Evolutionary conservation across 1,140 invertebrate species (phyloP).

Genomic region (Drosophila orena): DNA sequence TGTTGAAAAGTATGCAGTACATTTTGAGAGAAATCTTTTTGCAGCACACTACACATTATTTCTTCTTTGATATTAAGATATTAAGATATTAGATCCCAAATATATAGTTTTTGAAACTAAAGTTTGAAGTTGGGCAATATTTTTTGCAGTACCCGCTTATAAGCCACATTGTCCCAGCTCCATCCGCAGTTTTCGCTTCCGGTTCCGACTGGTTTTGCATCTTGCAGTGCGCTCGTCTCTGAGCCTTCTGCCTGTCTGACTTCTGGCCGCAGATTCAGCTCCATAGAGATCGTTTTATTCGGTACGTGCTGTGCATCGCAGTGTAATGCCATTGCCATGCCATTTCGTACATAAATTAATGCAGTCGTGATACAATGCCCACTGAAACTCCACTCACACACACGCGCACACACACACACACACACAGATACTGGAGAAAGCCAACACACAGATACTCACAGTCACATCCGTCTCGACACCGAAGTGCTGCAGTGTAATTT

Average conservation of each 20-base stretch:
- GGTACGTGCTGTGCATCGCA: slow-evolving; percentile 65
- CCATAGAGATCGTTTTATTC: slow-evolving; percentile 23
- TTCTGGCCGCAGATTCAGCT: slow-evolving; percentile 52
- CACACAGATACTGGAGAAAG: not conserved
- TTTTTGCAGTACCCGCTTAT: slow-evolving; percentile 4
- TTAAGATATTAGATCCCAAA: too few species aligned
- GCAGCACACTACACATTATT: too few species aligned
- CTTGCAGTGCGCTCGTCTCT: slow-evolving; percentile 28
- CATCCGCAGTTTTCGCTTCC: slow-evolving; percentile 50
- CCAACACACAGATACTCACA: slow-evolving; percentile 6
- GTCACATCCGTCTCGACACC: slow-evolving; percentile 33
- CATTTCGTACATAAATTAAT: slow-evolving; percentile 79
- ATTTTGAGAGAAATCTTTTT: too few species aligned
- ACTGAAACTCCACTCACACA: slow-evolving; percentile 32
- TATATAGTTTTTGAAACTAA: not conserved
- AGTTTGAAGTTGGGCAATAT: not conserved
- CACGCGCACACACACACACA: slow-evolving; percentile 20
- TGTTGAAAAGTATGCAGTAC: too few species aligned
- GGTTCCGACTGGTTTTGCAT: slow-evolving; percentile 69
- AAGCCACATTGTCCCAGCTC: slow-evolving; percentile 26
- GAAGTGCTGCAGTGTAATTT: slow-evolving; percentile 78
- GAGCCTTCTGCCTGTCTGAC: slow-evolving; percentile 58
- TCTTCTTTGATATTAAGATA: too few species aligned
- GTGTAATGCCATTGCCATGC: slow-evolving; percentile 48
- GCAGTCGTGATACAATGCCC: slow-evolving; percentile 69